Evolutionary conservation across 1,140 invertebrate genomes (phyloP), one percentile per base, ranked within the genome.

Genomic region (Pseudomyrmex gracilis): DNA sequence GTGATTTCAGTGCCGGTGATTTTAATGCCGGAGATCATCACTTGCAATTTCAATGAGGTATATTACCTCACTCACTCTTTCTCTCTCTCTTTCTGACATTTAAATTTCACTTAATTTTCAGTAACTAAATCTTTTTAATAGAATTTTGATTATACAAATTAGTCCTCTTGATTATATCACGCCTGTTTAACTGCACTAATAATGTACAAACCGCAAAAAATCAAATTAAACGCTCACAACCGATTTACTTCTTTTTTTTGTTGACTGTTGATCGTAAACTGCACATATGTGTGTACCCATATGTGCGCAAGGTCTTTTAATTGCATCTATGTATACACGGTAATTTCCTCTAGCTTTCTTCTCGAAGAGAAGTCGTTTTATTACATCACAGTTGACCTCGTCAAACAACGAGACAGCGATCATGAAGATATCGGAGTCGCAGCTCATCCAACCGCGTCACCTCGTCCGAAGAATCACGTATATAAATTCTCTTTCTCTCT

Each of bases 361-460:
- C 71, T 60, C n/a, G 13, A 13, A 58, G 22, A 51, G 49, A 51
- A 70, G n/a, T n/a, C 45, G 53, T 24, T 10, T 71, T 58, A 49
- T 80, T 78, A 80, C 68, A 58, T 78, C 76, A 58, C 53, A 17
- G 20, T 58, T 53, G 76, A 80, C 64, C 64, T 78, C 76, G 53
- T n/a, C 53, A 43, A n/a, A n/a, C 20, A 24, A 63, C 24, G 60
- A 64, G 61, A 24, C 61, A 15, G 34, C 61, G 45, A 70, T 80
- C 64, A 51, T 17, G 74, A 78, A 57, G 64, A 68, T 58, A 78
- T 45, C 74, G 76, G 60, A 80, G 76, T 70, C 53, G 66, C 76
- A 12, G 66, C 53, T 80, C 53, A 58, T 70, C 74, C 76, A n/a
- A 78, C 34, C 76, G 76, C 53, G 66, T 80, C 53, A 70, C 53